Evolutionary conservation across 2,113 vertebrate species (phyloP).

Genomic region (Hassar affinis): DNA sequence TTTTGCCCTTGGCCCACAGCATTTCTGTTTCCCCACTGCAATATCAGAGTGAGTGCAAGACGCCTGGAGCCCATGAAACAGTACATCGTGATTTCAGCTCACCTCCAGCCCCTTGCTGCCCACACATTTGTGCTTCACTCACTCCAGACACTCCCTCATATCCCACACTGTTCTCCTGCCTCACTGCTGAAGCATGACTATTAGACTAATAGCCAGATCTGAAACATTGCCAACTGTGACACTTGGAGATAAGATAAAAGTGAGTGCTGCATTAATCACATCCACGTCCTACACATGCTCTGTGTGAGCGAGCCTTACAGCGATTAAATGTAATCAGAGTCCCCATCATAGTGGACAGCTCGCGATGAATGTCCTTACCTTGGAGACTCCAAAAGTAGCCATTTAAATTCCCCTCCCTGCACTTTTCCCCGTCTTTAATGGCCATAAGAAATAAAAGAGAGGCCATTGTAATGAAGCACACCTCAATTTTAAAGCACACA

Average conservation of each 20-base stretch:
- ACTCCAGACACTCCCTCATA: conserved; percentile 37
- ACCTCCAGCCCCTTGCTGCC: conserved; percentile 41
- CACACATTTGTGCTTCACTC: conserved; percentile 48
- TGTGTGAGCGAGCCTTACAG: conserved; percentile 25
- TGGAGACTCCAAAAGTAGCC: conserved; percentile 35
- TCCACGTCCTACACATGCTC: conserved; percentile 47
- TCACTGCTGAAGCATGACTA: conserved; percentile 23
- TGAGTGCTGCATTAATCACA: conserved; percentile 47
- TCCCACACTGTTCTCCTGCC: conserved; percentile 6
- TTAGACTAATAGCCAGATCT: conserved; percentile 29
- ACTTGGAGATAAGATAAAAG: conserved; percentile 48
- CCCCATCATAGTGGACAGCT: conserved; percentile 45
- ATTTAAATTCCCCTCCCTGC: background rate
- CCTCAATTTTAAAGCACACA: conserved; percentile 24
- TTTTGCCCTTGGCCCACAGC: conserved; percentile 23
- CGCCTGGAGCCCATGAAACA: conserved; percentile 50
- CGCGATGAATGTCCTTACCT: conserved; percentile 34
- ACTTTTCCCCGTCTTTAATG: conserved; percentile 26
- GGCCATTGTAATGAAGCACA: conserved; percentile 15
- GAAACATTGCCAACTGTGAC: conserved; percentile 26
- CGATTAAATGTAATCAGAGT: conserved; percentile 51
- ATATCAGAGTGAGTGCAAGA: conserved; percentile 47
- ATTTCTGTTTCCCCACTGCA: conserved; percentile 42
- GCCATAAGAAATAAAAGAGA: conserved; percentile 15
- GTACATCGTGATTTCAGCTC: conserved; percentile 48